Conservation (phyloP, 2,797 vertebrate genomes). For the Tinamus major region DNA sequence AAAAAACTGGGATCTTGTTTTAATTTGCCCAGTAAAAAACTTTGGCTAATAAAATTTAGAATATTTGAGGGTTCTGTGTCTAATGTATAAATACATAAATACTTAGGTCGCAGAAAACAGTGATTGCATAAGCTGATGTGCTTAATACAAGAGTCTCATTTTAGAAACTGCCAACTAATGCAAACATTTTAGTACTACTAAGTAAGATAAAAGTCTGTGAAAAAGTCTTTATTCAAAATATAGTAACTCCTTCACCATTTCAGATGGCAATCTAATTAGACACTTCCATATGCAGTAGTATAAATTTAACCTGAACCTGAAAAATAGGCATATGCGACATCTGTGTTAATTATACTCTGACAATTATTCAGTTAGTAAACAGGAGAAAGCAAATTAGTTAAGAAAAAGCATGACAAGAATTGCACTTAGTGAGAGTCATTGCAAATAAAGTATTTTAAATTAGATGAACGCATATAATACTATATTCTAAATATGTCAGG, state of each 20-base stretch:
- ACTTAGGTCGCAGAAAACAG: neutral
- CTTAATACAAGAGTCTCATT: neutral
- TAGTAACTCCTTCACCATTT: conserved; percentile 62
- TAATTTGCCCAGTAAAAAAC: neutral
- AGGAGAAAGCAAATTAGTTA: conserved; percentile 53
- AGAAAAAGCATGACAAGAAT: conserved; percentile 26
- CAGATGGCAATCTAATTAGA: conserved; percentile 59
- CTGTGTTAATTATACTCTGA: conserved; percentile 64
- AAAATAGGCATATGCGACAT: conserved; percentile 61
- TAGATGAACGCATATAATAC: neutral
- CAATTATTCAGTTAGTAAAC: conserved; percentile 68
- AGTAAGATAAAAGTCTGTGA: conserved; percentile 4
- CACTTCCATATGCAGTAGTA: conserved; percentile 57
- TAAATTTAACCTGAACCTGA: conserved; percentile 72
- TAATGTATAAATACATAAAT: conserved; percentile 1
- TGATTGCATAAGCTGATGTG: neutral
- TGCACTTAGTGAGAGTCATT: neutral
- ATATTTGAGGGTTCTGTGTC: neutral
- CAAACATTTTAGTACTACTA: conserved; percentile 8
- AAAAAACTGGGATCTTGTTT: neutral
- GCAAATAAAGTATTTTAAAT: conserved; percentile 44
- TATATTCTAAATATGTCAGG: neutral
- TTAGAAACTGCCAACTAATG: conserved; percentile 38
- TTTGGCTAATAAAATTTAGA: neutral
- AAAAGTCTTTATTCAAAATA: conserved; percentile 39